A percentile compares a stretch with the other conserved stretches of the same genome.
Evolutionary conservation across 2,797 vertebrate species (phyloP).

Genomic region (Siniperca scherzeri): DNA sequence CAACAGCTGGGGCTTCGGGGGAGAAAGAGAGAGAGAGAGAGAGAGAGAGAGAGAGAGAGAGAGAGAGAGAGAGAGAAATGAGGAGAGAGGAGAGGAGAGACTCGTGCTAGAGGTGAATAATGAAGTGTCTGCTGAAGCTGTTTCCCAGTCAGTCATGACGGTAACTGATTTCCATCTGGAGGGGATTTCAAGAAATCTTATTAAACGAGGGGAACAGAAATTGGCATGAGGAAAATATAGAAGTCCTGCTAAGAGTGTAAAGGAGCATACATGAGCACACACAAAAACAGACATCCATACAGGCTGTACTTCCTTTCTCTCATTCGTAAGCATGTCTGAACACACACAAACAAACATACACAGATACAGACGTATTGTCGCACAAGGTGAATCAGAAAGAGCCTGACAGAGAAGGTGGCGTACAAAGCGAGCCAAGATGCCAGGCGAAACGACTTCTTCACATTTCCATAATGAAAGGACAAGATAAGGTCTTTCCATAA

Average conservation of each 20-base stretch:
- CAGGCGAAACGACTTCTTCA: slow-evolving; percentile 60
- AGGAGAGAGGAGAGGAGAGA: slow-evolving; percentile 48
- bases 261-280: slow-evolving; percentile 4
- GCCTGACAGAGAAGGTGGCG: slow-evolving; percentile 32
- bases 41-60: slow-evolving; percentile 18
- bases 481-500: slow-evolving; percentile 80
- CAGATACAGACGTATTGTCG: slow-evolving; percentile 15
- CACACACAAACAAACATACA: slow-evolving; percentile 43
- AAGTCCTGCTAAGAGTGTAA: slow-evolving; percentile 23
- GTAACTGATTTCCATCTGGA: slow-evolving; percentile 81
- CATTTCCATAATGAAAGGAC: slow-evolving; percentile 79
- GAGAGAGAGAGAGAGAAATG: slow-evolving; percentile 38
- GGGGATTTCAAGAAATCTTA: slow-evolving; percentile 54
- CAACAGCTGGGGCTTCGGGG: slow-evolving; percentile 75
- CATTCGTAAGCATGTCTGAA: slow-evolving; percentile 41
- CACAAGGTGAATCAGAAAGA: slow-evolving; percentile 27
- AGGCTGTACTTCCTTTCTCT: slow-evolving; percentile 17
- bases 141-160: slow-evolving; percentile 80
- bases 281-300: slow-evolving; percentile 28
- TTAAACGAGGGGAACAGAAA: slow-evolving; percentile 57
- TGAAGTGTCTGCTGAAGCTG: slow-evolving; percentile 83
- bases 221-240: slow-evolving; percentile 33
- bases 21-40: slow-evolving; percentile 21
- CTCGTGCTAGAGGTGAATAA: slow-evolving; percentile 84
- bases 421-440: slow-evolving; percentile 47